These are phyloP conservation scores for Asteroscopus sphinx DNA, from an alignment of 2,888 invertebrate species.

Conservation along the genomic window DNA sequence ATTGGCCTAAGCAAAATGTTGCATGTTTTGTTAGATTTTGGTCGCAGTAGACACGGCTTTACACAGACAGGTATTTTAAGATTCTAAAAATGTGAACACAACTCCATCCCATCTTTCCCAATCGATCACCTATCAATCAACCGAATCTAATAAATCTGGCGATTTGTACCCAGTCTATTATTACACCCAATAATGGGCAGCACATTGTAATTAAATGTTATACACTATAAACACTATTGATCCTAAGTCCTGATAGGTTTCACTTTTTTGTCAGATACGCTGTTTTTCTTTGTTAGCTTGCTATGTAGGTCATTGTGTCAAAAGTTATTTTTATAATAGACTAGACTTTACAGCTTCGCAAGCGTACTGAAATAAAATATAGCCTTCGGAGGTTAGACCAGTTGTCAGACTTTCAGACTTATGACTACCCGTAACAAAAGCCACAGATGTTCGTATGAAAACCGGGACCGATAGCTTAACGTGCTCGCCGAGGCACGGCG, in stretches of 20 bases:
- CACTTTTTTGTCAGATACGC: constrained; percentile 32
- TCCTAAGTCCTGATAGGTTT: constrained; percentile 51
- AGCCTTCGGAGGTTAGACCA: no score
- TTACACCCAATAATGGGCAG: constrained; percentile 75
- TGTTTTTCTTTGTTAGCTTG: constrained; percentile 33
- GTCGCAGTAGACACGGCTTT: no score
- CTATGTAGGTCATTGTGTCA: constrained; percentile 52
- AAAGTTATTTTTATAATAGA: constrained; percentile 34
- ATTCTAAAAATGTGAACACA: constrained; percentile 1
- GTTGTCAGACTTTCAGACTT: no score
- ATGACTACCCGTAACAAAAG: no score
- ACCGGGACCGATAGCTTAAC: no score
- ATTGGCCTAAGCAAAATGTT: no score
- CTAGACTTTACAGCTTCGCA: no score
- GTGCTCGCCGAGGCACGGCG: no score
- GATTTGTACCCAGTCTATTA: constrained; percentile 71
- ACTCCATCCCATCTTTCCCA: constrained; percentile 66
- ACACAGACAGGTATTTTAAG: no score
- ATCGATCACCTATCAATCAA: constrained; percentile 86
- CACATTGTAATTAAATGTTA: constrained; percentile 71
- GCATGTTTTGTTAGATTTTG: no score
- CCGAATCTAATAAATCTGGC: constrained; percentile 78
- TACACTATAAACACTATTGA: constrained; percentile 58
- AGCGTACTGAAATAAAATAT: neutral
- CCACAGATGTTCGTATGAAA: no score